Evolutionary conservation across 2,797 vertebrate species (phyloP).

Genomic region (Oceanodroma leucorhoa): DNA sequence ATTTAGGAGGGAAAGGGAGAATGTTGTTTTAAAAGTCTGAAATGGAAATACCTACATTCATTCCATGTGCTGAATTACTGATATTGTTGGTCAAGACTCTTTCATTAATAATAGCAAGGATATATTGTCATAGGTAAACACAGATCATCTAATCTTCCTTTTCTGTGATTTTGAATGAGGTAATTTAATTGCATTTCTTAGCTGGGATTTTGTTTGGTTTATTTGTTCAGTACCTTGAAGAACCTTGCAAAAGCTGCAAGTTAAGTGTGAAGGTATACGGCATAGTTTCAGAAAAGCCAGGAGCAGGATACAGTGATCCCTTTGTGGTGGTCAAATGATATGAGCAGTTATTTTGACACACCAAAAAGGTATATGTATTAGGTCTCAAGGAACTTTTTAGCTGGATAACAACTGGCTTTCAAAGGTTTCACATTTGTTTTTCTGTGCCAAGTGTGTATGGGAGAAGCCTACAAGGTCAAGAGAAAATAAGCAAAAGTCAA

Average conservation of each 20-base stretch:
- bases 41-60: not conserved
- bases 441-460: constrained; percentile 62
- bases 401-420: constrained; percentile 7
- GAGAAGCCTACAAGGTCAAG: constrained; percentile 78
- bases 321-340: not conserved
- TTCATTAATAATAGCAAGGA: not conserved
- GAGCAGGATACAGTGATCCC: not conserved
- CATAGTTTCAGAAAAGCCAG: not conserved
- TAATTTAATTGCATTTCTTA: not conserved
- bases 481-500: constrained; percentile 80
- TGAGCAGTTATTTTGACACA: not conserved
- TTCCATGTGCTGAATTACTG: not conserved
- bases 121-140: not conserved
- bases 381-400: not conserved
- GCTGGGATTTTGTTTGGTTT: not conserved
- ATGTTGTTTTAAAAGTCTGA: not conserved
- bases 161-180: not conserved
- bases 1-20: not conserved
- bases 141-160: not conserved
- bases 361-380: constrained; percentile 11
- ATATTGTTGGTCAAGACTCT: not conserved
- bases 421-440: constrained; percentile 49
- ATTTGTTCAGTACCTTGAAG: not conserved
- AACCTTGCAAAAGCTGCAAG: not conserved
- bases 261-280: not conserved